A percentile compares a stretch with the other conserved stretches of the same genome.
These are phyloP conservation scores for Macrochelys suwanniensis DNA, from an alignment of 2,797 vertebrate genomes.

Conservation along the genomic window DNA sequence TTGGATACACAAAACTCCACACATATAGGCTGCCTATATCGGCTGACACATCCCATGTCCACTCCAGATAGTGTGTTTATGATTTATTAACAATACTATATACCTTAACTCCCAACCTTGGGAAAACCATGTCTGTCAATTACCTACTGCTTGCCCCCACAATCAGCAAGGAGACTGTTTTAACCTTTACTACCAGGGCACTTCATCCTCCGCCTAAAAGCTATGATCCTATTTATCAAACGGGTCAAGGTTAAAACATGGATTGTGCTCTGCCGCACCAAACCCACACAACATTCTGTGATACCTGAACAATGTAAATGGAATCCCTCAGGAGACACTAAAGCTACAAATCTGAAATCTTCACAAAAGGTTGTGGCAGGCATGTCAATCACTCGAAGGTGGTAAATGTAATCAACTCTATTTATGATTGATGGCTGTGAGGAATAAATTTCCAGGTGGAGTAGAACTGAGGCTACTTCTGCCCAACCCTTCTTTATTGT, in stretches of 20 bases:
- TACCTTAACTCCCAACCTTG: neutral
- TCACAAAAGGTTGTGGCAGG: neutral
- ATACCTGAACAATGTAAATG: neutral
- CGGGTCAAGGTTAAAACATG: neutral
- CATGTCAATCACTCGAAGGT: neutral
- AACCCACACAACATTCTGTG: rapidly evolving
- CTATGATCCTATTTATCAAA: neutral
- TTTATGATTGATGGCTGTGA: neutral
- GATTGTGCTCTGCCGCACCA: rapidly evolving
- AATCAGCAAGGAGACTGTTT: neutral
- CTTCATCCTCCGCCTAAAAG: neutral
- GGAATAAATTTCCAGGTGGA: neutral
- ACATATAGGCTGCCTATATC: neutral
- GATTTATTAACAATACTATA: neutral
- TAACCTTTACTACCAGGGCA: neutral
- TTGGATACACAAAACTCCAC: neutral
- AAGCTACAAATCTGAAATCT: neutral
- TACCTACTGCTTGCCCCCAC: neutral
- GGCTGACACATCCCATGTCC: neutral
- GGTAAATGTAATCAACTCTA: neutral
- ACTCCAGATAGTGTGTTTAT: neutral
- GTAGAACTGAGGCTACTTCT: neutral
- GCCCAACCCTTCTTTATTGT: neutral
- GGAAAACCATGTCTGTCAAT: neutral
- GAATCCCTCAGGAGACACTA: neutral